phyloP scores from a whole-genome alignment of 2,797 vertebrate genomes.

The Sternotherus odoratus region DNA sequence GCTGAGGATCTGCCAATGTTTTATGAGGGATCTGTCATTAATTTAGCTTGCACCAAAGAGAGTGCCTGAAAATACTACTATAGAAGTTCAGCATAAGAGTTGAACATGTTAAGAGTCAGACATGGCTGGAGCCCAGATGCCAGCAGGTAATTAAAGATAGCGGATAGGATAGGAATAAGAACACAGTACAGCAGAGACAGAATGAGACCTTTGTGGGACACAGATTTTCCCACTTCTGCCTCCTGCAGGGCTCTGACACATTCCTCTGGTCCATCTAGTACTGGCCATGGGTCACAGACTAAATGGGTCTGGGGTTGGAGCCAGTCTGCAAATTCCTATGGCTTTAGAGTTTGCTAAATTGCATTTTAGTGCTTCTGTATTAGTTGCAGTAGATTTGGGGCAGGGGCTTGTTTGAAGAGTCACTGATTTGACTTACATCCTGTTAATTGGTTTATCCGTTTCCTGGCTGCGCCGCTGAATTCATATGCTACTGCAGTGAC shows the following conservation, averaged over 20 bases:
- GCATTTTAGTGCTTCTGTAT: not conserved
- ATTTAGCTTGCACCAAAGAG: not conserved
- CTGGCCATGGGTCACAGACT: not conserved
- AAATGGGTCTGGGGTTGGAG: not conserved
- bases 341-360: not conserved
- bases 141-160: not conserved
- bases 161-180: not conserved
- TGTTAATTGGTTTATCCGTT: not conserved
- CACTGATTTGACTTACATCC: not conserved
- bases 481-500: not conserved
- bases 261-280: not conserved
- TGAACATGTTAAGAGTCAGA: rapidly evolving
- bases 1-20: not conserved
- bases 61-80: not conserved
- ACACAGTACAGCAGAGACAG: not conserved
- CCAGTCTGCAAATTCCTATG: not conserved
- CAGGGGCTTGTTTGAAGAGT: not conserved
- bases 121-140: not conserved
- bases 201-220: not conserved
- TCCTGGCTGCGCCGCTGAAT: rapidly evolving
- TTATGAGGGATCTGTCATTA: not conserved
- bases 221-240: not conserved
- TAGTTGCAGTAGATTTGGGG: not conserved
- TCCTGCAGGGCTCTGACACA: not conserved
- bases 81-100: not conserved